These are phyloP conservation scores for Uria lomvia DNA, from an alignment of 2,113 vertebrate genomes.

Conservation along the genomic window DNA sequence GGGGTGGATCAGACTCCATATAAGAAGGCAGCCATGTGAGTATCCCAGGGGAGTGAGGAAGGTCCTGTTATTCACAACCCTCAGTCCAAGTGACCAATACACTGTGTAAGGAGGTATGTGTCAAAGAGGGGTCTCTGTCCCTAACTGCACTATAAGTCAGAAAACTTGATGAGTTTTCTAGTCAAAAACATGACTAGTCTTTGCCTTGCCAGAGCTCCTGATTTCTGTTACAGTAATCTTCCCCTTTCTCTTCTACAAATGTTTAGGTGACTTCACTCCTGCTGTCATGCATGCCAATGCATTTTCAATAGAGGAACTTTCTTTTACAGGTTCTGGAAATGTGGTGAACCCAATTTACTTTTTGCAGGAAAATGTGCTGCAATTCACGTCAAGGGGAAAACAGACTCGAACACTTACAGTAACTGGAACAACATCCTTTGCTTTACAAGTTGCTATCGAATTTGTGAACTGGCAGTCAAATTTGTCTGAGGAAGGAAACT, in stretches of 20 bases:
- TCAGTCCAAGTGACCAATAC: neutral
- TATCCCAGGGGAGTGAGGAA: neutral
- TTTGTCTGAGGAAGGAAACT: neutral
- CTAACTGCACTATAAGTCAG: neutral
- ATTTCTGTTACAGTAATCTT: neutral
- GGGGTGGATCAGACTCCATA: conserved; percentile 43
- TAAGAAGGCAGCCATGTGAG: neutral
- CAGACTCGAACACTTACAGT: neutral
- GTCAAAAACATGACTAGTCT: neutral
- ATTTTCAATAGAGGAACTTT: neutral
- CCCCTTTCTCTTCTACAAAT: neutral
- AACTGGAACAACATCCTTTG: conserved; percentile 50
- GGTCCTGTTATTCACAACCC: neutral
- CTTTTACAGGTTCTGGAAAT: conserved; percentile 57
- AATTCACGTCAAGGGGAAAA: neutral
- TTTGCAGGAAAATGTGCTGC: conserved; percentile 52
- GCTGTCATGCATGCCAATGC: neutral
- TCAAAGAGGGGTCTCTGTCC: neutral
- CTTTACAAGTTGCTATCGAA: conserved; percentile 18
- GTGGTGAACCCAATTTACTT: conserved; percentile 25
- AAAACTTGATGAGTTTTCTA: neutral
- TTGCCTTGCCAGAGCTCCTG: neutral
- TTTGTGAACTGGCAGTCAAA: conserved; percentile 12
- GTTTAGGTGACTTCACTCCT: neutral
- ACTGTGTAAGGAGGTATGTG: neutral